Evolutionary conservation across 2,888 invertebrate genomes (phyloP), one percentile per base, ranked within the genome.

Genomic region (Aquatica leii): DNA sequence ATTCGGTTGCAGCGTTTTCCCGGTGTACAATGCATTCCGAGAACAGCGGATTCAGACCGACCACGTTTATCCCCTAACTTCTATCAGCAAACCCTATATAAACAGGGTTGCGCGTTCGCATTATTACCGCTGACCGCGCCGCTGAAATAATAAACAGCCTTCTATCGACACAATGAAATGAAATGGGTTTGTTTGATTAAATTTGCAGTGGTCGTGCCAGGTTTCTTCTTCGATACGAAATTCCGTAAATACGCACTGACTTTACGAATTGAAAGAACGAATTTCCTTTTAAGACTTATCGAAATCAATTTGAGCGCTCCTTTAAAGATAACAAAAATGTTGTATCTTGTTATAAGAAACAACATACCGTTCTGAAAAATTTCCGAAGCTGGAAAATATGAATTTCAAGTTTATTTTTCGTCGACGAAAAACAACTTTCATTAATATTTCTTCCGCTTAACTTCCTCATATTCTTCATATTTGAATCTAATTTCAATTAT

Each of bases 141-240:
- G 68, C 65, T 70, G 69, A 72, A 72, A 72, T 72, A 72, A 72
- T 72, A 72, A 72, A 72, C 72, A 70, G 66, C 56, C 63, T 60
- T 67, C 66, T 61, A 66, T 69, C 68, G 63, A 68, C 69, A 67
- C 69, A 67, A 68, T 65, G 67, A 68, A 71, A 67, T 68, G 69
- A 65, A 71, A 70, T 66, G 70, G 70, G 68, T 66, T 62, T 66
- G 69, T 71, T 69, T 71, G 71, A 71, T 71, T 71, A 71, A 71
- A 71, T 62, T 59, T 59, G 58, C 61, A 65, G 58, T 57, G 61
- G 61, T 59, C 65, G 65, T 65, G 65, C 53, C 54, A 65, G 65
- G 57, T 65, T 65, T 65, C 56, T 58, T 60, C 40, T 64, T 64
- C 54, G 57, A 60, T 64, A 46, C 57, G 61, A 58, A 62, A 65